Evolutionary conservation across 2,113 vertebrate species (phyloP).

Genomic region (Aphelocoma coerulescens): DNA sequence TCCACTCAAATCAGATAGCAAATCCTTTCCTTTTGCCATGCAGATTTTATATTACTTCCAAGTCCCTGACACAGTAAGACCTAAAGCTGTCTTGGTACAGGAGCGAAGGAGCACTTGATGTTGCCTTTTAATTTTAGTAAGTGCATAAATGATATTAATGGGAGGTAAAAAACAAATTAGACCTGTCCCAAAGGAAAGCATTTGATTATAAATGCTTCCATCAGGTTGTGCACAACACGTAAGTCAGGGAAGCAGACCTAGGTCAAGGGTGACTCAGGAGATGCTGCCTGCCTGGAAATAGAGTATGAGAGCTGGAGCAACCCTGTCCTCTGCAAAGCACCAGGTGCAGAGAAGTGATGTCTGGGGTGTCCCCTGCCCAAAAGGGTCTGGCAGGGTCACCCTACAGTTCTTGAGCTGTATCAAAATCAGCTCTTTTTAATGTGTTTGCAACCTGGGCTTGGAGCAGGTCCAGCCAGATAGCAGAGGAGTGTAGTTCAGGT

Average conservation of each 20-base stretch:
- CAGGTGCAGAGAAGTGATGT: neutral
- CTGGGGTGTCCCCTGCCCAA: neutral
- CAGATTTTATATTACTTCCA: neutral
- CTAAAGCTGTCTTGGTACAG: neutral
- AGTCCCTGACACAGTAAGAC: neutral
- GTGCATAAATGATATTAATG: neutral
- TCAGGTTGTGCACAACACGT: neutral
- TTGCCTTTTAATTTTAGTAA: neutral
- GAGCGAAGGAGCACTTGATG: rapidly evolving
- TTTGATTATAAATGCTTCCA: neutral
- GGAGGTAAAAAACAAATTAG: neutral
- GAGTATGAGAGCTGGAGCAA: neutral
- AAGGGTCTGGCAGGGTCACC: neutral
- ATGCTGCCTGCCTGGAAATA: neutral
- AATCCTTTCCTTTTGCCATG: neutral
- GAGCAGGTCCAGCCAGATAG: neutral
- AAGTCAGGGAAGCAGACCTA: neutral
- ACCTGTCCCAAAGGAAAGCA: neutral
- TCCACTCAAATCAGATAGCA: neutral
- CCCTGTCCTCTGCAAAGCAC: neutral
- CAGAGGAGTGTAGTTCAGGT: neutral
- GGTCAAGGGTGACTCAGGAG: neutral
- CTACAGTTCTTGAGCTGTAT: neutral
- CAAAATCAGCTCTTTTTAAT: neutral
- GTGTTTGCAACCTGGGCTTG: neutral